Evolutionary conservation across 1,140 invertebrate species (phyloP), one percentile per base, ranked within the genome.

Genomic region (Drosophila mojavensis): DNA sequence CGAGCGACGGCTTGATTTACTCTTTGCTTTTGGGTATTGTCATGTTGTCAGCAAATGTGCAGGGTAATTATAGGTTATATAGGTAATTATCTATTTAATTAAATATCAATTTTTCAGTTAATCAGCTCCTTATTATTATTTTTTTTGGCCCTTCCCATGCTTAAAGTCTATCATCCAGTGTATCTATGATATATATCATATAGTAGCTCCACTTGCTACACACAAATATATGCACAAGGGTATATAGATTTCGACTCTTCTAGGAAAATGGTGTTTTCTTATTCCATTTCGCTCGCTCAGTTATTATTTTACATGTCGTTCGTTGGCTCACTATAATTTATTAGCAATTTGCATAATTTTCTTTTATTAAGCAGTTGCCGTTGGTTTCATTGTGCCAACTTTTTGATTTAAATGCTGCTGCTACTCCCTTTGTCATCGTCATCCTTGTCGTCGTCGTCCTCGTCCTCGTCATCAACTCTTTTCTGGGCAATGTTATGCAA

Each of bases 311-410:
- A 88, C 84, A 88, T 88, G 85, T 89, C 80, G 84, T 78, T 88
- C 80, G 84, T 66, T 78, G 80, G 81, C 65, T 84, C 85, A 90
- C 84, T 89, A 90, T 89, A 89, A 89, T 89, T 89, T 89, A 89
- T 89, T 89, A 89, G 84, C 84, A 89, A 89, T 89, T 89, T 89
- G 84, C 84, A 89, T 89, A 89, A 89, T 89, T 89, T 89, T 89
- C 84, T 81, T 89, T 89, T 74, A 81, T 90, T 75, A 78, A 78
- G 74, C 69, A 89, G 69, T 90, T 88, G 80, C 67, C 78, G 66
- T 72, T 73, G 78, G 67, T 76, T 62, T 75, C 85, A 65, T 76
- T 68, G 75, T 75, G 59, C 50, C 56, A 69, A 68, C 54, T 64
- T 71, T 78, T 72, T 75, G 80, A 79, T 75, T 83, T 83, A 80